Base-by-base conservation (phyloP, 35 echinoderm and acorn worm species). In the Patiria miniata region DNA sequence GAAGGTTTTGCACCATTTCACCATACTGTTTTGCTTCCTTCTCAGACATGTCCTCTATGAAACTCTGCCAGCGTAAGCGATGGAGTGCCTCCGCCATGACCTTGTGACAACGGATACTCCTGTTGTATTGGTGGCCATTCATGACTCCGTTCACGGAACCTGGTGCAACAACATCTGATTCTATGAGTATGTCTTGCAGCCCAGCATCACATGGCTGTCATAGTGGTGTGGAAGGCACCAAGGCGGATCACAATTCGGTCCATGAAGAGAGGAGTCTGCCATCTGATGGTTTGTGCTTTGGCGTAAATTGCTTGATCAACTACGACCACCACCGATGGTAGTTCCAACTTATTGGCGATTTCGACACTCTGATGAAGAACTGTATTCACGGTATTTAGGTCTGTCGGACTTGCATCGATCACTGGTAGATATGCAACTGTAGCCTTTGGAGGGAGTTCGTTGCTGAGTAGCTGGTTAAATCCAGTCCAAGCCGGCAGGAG, bases 201-300 rank as follows among this genome's bases (percentile, higher is more conserved):
- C 91, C 87, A 73, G 95, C 90, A 86, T 92, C 90, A 89, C 85
- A 96, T 61, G 77, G 77, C 79, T 85, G 87, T 84, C 91, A 93
- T 97, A 6, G 91, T 85, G 17, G 95, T 97, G 52, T 97, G 95
- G 47, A 97, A 93, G 52, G 83, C 91, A n/a, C 90, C 95, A 22
- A 97, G 58, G 52, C 88, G 82, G 16, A 97, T 44, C n/a, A 97
- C 85, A 51, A 93, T 90, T 68, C 91, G 51, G 8, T 90, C 40
- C 83, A 55, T 80, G 53, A 89, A 92, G 5, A 77, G 37, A 78
- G 77, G 78, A 23, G 79, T 95, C 87, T 97, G 87, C 95, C 95
- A 93, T 26, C 88, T 47, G 12, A 97, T 90, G n/a, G 23, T n/a
- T 77, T 97, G 88, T 32, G 88, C 91, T 56, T 90, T 93, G 5